A percentile compares a stretch with the other conserved stretches of the same genome.
phyloP scores from a whole-genome alignment of 2,113 vertebrate genomes.

The Cricetomys ansorgei region DNA sequence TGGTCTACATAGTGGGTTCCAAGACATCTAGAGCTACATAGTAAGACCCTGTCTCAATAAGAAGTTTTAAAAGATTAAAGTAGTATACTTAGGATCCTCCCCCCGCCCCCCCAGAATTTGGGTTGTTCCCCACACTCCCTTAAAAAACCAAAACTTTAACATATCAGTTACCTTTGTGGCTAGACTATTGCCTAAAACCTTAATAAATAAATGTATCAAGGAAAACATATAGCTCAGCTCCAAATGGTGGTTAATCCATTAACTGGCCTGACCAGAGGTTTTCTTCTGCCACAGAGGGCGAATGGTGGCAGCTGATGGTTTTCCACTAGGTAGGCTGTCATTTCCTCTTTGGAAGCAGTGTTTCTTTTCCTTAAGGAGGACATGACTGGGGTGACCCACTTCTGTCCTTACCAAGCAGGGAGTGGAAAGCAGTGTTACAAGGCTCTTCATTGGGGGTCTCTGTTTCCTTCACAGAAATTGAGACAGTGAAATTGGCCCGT shows the following conservation, averaged over 20 bases:
- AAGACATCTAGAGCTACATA: not conserved
- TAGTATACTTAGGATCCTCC: not conserved
- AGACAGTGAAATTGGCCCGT: slow-evolving; percentile 94
- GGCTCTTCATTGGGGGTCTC: slow-evolving; percentile 71
- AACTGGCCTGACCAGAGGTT: not conserved
- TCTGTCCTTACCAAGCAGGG: slow-evolving; percentile 76
- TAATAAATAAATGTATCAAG: slow-evolving; percentile 40
- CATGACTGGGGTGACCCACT: slow-evolving; percentile 70
- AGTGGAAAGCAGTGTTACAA: slow-evolving; percentile 57
- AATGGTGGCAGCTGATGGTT: slow-evolving; percentile 36
- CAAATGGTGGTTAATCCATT: not conserved
- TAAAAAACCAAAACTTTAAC: not conserved
- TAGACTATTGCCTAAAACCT: slow-evolving; percentile 7
- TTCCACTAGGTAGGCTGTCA: slow-evolving; percentile 50
- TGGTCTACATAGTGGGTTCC: not conserved
- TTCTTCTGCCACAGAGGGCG: slow-evolving; percentile 23
- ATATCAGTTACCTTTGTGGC: not conserved
- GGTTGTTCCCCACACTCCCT: too few species aligned
- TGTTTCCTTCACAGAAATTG: slow-evolving; percentile 91
- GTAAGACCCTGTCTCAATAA: not conserved
- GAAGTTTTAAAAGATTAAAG: not conserved
- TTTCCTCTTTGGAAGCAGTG: slow-evolving; percentile 65
- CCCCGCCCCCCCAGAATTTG: too few species aligned
- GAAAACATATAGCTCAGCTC: slow-evolving; percentile 35
- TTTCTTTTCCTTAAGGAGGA: slow-evolving; percentile 60